A percentile compares a stretch with the other conserved stretches of the same genome.
These are phyloP conservation scores for Liposcelis brunnea DNA, from an alignment of 2,888 invertebrate genomes.

Conservation along the genomic window DNA sequence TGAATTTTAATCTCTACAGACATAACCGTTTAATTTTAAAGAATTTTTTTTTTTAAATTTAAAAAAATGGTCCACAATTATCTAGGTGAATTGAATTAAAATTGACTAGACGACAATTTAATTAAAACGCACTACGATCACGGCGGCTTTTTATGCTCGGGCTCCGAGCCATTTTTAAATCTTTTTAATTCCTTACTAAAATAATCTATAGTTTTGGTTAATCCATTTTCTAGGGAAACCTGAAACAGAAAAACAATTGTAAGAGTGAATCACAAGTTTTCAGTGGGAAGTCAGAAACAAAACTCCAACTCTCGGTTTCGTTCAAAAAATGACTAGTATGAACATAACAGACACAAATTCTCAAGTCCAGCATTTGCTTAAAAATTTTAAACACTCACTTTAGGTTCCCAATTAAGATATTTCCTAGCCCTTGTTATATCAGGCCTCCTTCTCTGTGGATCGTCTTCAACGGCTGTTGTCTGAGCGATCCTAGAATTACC, in stretches of 20 bases:
- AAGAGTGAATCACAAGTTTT: too few relatives aligned
- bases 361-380: not conserved
- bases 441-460: conserved; percentile 86
- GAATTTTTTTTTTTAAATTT: too few relatives aligned
- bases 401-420: conserved; percentile 81
- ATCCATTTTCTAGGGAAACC: conserved; percentile 66
- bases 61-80: too few relatives aligned
- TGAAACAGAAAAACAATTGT: conserved; percentile 24
- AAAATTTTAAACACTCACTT: conserved; percentile 32
- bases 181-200: conserved; percentile 67
- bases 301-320: too few relatives aligned
- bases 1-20: too few relatives aligned
- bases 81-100: too few relatives aligned
- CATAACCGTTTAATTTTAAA: too few relatives aligned
- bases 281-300: too few relatives aligned
- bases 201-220: conserved; percentile 83
- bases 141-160: not conserved
- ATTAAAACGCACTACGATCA: too few relatives aligned
- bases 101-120: too few relatives aligned
- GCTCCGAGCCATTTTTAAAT: conserved; percentile 12
- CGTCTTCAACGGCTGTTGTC: conserved; percentile 80
- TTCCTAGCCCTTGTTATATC: conserved; percentile 80
- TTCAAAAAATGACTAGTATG: too few relatives aligned
- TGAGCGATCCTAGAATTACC: conserved; percentile 70
- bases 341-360: too few relatives aligned